A percentile compares a stretch with the other conserved stretches of the same genome.
Conservation (phyloP, 2,797 vertebrate genomes). For the Microhierax caerulescens region DNA sequence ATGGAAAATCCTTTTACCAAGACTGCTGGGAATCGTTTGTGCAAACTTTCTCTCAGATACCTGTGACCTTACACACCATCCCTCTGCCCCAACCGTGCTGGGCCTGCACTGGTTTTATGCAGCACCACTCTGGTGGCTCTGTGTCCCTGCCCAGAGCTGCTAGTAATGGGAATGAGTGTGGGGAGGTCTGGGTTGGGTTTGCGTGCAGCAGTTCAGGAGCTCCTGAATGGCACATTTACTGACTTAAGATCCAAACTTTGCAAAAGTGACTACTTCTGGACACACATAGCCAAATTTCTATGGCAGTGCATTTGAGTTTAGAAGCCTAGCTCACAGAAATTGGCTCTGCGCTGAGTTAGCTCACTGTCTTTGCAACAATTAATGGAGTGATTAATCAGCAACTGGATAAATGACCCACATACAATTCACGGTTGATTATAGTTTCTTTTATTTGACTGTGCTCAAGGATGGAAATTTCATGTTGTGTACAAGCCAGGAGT, state of each 20-base stretch:
- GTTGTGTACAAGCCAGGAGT: not conserved
- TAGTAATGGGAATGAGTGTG: not conserved
- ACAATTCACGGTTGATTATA: constrained; percentile 42
- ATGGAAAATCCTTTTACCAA: not conserved
- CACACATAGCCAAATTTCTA: not conserved
- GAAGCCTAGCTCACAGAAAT: not conserved
- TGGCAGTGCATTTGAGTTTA: not conserved
- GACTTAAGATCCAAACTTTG: not conserved
- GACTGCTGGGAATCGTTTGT: not conserved
- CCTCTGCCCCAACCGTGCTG: not conserved
- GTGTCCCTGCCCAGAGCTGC: not conserved
- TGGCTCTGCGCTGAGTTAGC: not conserved
- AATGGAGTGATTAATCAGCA: constrained; percentile 47
- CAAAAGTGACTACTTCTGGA: not conserved
- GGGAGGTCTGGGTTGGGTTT: not conserved
- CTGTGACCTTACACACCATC: not conserved
- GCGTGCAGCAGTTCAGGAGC: not conserved
- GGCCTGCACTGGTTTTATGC: not conserved
- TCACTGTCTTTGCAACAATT: constrained; percentile 4
- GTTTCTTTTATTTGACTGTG: constrained; percentile 34
- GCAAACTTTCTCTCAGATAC: not conserved
- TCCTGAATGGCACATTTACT: not conserved
- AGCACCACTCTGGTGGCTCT: not conserved
- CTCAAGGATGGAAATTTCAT: constrained; percentile 12
- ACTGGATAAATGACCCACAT: constrained; percentile 13